Percentiles rank a stretch among this genome's conserved stretches.
Conservation (phyloP, 2,797 vertebrate genomes). For the Amblyopsis hoosieri region DNA sequence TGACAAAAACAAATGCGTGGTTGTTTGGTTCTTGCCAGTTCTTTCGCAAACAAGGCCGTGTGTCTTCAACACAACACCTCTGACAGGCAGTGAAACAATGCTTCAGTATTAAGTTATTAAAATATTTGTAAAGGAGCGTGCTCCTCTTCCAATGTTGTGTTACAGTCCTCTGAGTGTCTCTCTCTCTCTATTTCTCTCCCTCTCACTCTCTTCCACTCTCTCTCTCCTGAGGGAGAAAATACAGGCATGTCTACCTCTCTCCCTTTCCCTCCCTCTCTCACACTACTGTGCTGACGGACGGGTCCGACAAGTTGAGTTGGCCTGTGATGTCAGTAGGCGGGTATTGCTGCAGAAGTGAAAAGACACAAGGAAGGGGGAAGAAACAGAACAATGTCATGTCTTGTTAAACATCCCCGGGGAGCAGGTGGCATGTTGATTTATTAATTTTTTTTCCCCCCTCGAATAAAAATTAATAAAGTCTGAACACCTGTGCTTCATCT, state of each 20-base stretch:
- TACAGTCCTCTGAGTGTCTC: too few relatives aligned
- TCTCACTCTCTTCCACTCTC: too few relatives aligned
- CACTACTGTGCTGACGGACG: conserved; percentile 99
- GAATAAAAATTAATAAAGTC: background rate
- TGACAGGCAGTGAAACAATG: conserved; percentile 42
- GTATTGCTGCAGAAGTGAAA: conserved; percentile 90
- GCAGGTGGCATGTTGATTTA: background rate
- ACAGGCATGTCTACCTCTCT: conserved; percentile 16
- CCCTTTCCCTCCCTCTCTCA: conserved; percentile 48
- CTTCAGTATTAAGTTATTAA: conserved; percentile 31
- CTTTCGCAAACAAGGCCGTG: conserved; percentile 27
- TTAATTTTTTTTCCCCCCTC: conserved; percentile 3
- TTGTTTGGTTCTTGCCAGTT: conserved; percentile 24
- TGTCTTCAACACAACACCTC: conserved; percentile 34
- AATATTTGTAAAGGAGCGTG: conserved; percentile 24
- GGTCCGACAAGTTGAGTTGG: conserved; percentile 99
- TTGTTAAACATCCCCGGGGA: conserved; percentile 7
- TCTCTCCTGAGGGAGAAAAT: conserved; percentile 14
- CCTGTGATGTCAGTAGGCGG: conserved; percentile 98
- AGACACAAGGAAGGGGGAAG: conserved; percentile 37
- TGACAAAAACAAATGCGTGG: too few relatives aligned
- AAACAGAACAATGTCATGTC: conserved; percentile 49
- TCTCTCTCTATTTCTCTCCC: too few relatives aligned
- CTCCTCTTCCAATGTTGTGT: background rate
- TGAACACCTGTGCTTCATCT: conserved; percentile 45